phyloP scores from a whole-genome alignment of 2,113 vertebrate genomes.

The Thunnus thynnus region DNA sequence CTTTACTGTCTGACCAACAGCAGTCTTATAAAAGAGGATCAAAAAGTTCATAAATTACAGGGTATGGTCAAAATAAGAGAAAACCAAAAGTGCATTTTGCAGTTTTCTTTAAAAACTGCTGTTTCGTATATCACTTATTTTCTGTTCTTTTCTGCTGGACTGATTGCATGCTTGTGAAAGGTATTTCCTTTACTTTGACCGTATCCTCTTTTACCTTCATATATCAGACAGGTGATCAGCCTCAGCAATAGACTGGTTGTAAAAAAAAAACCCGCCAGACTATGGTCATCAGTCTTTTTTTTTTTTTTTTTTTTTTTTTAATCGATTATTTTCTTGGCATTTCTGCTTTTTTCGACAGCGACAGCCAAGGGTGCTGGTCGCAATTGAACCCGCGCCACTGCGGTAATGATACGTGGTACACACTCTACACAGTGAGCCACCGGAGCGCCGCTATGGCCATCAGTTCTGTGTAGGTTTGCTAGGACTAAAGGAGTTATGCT shows the following conservation, averaged over 20 bases:
- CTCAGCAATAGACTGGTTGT: not conserved
- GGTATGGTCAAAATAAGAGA: constrained; percentile 28
- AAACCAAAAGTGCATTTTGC: not conserved
- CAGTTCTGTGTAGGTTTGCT: no score
- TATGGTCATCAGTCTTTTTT: not conserved
- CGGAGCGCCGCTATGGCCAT: no score
- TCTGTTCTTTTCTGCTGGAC: not conserved
- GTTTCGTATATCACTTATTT: no score
- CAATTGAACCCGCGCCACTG: no score
- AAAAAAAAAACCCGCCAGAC: not conserved
- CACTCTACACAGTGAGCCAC: no score
- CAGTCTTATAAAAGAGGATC: not conserved
- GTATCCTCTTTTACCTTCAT: not conserved
- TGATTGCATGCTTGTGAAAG: not conserved
- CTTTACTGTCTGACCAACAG: not conserved
- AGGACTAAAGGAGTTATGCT: not conserved
- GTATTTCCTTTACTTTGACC: constrained; percentile 25
- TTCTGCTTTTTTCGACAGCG: no score
- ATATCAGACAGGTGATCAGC: not conserved
- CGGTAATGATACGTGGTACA: no score
- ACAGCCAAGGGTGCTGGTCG: no score
- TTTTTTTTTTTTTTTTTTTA: no score
- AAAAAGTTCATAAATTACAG: not conserved
- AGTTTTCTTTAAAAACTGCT: constrained; percentile 3
- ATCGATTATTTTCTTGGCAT: no score